Conservation (phyloP, 2,113 vertebrate species). For the Alaudala cheleensis region DNA sequence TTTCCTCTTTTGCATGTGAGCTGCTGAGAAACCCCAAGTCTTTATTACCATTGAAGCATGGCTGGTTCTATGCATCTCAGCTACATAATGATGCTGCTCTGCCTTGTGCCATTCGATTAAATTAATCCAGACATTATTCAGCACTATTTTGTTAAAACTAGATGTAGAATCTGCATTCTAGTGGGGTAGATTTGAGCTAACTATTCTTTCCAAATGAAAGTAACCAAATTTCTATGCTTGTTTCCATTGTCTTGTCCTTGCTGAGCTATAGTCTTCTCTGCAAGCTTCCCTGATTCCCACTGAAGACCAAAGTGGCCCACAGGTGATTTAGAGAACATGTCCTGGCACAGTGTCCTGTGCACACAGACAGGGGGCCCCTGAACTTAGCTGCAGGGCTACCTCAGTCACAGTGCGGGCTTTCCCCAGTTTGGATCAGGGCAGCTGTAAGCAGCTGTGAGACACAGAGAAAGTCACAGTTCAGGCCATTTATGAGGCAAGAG, state of each 20-base stretch:
- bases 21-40: not conserved
- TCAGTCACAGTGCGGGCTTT: rapidly evolving
- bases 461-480: not conserved
- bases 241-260: not conserved
- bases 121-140: not conserved
- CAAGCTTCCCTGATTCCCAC: not conserved
- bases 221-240: not conserved
- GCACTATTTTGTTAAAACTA: not conserved
- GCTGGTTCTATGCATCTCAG: not conserved
- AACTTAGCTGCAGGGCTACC: not conserved
- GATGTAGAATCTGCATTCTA: not conserved
- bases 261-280: not conserved
- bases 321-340: not conserved
- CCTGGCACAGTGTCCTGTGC: not conserved
- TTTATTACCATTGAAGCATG: rapidly evolving
- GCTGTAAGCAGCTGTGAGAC: not conserved
- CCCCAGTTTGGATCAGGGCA: not conserved
- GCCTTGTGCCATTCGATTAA: not conserved
- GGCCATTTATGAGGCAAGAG: not conserved
- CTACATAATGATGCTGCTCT: not conserved
- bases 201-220: not conserved
- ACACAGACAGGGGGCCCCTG: no score
- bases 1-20: not conserved
- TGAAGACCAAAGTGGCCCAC: not conserved
- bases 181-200: not conserved